Conservation (phyloP, 64 coral and sea anemone species). For the Montipora sp. region DNA sequence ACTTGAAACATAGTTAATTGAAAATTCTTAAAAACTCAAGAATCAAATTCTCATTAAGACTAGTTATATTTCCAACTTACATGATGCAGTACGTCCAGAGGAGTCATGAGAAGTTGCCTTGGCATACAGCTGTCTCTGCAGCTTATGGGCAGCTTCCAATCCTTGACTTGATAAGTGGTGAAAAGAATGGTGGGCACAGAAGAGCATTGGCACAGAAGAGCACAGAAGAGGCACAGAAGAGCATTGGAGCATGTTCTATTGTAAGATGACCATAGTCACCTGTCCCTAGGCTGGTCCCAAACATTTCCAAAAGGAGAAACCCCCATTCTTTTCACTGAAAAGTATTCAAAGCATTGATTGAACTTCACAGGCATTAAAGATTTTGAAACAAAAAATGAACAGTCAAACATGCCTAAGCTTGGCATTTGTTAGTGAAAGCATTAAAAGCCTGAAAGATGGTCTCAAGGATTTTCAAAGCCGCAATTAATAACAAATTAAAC, state of each 20-base stretch:
- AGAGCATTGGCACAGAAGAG: conserved; percentile 19
- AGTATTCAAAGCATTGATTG: not conserved
- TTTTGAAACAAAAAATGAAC: too few species aligned
- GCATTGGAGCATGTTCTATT: conserved; percentile 38
- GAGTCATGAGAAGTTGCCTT: conserved; percentile 33
- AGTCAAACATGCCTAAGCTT: too few species aligned
- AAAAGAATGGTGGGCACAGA: not conserved
- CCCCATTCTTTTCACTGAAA: conserved; percentile 67
- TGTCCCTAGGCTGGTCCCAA: conserved; percentile 40
- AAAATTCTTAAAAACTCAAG: not conserved
- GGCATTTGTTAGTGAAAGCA: too few species aligned
- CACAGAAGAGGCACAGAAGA: not conserved
- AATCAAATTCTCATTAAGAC: not conserved
- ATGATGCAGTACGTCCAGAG: not conserved
- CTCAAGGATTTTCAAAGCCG: too few species aligned
- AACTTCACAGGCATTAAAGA: too few species aligned
- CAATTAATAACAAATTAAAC: not conserved
- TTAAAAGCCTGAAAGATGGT: too few species aligned
- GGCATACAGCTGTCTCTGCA: conserved; percentile 41
- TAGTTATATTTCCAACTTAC: conserved; percentile 12
- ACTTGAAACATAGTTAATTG: not conserved
- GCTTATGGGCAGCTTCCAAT: conserved; percentile 20
- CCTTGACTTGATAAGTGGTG: conserved; percentile 31
- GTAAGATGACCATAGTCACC: conserved; percentile 53
- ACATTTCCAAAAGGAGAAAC: conserved; percentile 28